Conservation (phyloP, 1,140 invertebrate genomes). For the Aphis gossypii region DNA sequence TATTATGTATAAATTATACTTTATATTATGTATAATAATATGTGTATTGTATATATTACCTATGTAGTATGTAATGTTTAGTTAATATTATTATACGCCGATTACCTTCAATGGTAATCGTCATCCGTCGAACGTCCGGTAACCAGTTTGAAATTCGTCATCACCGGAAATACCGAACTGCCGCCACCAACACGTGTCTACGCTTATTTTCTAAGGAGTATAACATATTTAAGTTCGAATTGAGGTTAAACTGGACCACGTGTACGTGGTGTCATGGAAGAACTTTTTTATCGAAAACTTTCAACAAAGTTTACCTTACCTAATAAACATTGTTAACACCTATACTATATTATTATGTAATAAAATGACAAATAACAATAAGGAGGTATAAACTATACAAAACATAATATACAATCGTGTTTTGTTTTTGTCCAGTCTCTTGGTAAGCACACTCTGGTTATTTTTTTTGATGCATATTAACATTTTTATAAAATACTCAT, state of each 20-base stretch:
- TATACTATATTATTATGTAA: no score
- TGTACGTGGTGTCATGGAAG: no score
- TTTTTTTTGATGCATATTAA: no score
- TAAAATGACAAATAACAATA: no score
- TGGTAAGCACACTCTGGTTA: no score
- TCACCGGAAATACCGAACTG: neutral
- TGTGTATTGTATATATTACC: neutral
- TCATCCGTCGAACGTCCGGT: neutral
- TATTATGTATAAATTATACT: neutral
- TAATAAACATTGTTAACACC: neutral
- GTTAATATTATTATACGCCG: neutral
- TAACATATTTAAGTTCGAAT: no score
- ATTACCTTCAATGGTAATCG: neutral
- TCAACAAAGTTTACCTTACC: neutral
- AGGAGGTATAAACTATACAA: no score
- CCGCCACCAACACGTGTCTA: no score
- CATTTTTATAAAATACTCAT: no score
- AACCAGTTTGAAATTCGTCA: neutral
- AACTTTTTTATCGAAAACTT: neutral
- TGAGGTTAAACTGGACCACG: neutral
- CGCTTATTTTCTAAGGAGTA: no score
- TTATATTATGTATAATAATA: neutral
- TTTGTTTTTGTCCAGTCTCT: no score
- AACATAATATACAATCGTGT: no score
- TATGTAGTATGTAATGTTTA: neutral